These are phyloP conservation scores for Montifringilla adamsi DNA, from an alignment of 2,113 vertebrate species.

Conservation along the genomic window DNA sequence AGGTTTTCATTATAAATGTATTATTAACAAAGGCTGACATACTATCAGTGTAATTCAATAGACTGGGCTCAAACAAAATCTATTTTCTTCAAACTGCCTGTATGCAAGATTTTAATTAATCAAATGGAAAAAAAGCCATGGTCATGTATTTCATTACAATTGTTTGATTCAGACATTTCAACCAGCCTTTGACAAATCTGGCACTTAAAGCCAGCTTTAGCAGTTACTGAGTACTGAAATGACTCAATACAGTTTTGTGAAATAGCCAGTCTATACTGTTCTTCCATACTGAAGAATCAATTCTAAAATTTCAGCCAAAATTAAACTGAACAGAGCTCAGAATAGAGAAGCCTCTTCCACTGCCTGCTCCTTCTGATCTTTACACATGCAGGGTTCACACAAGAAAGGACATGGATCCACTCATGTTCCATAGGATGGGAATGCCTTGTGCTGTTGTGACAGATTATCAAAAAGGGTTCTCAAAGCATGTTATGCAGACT, in stretches of 20 bases:
- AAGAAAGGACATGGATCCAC: neutral
- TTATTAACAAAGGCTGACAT: neutral
- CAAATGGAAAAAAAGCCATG: neutral
- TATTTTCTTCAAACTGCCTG: neutral
- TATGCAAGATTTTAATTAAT: neutral
- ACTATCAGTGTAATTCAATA: neutral
- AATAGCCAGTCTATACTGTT: neutral
- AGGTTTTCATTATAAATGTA: neutral
- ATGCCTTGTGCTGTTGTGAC: neutral
- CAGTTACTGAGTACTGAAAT: neutral
- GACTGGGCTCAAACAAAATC: neutral
- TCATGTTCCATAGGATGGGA: neutral
- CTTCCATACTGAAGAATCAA: accelerated
- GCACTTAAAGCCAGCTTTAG: neutral
- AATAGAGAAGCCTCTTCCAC: neutral
- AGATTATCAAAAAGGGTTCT: neutral
- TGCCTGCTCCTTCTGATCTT: neutral
- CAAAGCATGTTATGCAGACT: neutral
- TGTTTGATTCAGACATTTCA: neutral
- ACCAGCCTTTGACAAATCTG: neutral
- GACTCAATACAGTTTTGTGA: neutral
- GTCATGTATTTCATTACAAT: neutral
- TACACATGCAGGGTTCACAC: neutral
- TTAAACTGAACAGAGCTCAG: neutral
- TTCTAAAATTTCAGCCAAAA: neutral